Conservation (phyloP, 2,113 vertebrate species). For the Dasyurus viverrinus region DNA sequence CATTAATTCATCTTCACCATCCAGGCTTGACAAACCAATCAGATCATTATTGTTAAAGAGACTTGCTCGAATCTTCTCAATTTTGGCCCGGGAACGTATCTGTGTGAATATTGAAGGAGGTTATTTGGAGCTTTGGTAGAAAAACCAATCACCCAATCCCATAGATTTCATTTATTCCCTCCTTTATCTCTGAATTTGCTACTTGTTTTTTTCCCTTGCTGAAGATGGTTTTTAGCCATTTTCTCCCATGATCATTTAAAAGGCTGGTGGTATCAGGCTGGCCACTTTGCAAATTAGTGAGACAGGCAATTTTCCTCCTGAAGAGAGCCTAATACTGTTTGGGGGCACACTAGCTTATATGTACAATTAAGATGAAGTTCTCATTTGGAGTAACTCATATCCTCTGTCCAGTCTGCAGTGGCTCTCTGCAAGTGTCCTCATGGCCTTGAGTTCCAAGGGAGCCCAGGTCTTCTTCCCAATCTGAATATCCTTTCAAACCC, state of each 20-base stretch:
- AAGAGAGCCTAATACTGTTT: not conserved
- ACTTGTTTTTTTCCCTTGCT: not conserved
- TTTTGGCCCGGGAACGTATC: slow-evolving; percentile 97
- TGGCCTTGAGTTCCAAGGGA: not conserved
- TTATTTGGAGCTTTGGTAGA: not conserved
- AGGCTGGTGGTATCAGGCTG: not conserved
- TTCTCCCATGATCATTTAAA: not conserved
- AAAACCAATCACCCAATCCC: fast-evolving
- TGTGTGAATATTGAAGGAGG: slow-evolving; percentile 77
- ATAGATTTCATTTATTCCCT: not conserved
- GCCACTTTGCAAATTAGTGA: not conserved
- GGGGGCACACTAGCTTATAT: not conserved
- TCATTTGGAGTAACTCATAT: not conserved
- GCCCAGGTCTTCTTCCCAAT: not conserved
- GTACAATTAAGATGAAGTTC: not conserved
- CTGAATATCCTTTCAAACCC: not conserved
- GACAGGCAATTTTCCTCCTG: not conserved
- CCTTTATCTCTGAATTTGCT: fast-evolving
- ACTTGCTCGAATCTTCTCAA: slow-evolving; percentile 98
- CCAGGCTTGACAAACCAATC: slow-evolving; percentile 96
- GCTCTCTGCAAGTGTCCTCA: not conserved
- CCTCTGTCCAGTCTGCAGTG: too few species aligned
- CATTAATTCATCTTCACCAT: slow-evolving; percentile 97
- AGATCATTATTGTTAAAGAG: slow-evolving; percentile 98
- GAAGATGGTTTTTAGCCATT: not conserved